These are phyloP conservation scores for Anomalospiza imberbis DNA, from an alignment of 2,797 vertebrate genomes.

Conservation along the genomic window DNA sequence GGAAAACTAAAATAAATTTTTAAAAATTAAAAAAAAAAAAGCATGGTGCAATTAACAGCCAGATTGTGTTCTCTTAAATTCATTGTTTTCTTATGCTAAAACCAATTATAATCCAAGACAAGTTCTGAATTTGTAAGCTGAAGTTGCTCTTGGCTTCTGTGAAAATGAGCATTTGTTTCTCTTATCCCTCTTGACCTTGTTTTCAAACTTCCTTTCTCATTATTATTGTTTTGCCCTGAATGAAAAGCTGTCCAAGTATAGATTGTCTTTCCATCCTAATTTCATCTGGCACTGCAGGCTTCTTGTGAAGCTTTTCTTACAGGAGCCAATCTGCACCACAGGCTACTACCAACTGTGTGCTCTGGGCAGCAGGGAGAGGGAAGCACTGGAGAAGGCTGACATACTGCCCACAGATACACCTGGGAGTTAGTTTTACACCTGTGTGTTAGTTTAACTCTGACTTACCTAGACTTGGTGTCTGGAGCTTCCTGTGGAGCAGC, in stretches of 20 bases:
- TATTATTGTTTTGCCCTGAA: neutral
- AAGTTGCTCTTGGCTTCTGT: neutral
- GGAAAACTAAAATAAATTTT: neutral
- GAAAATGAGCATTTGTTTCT: neutral
- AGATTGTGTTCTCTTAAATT: neutral
- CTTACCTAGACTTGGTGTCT: neutral
- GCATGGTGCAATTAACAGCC: neutral
- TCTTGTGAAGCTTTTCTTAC: neutral
- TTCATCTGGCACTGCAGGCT: neutral
- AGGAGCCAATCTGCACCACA: neutral
- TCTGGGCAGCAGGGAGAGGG: neutral
- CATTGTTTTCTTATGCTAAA: neutral
- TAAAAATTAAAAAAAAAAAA: too few species aligned
- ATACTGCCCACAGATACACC: neutral
- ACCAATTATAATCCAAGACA: neutral
- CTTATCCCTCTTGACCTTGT: neutral
- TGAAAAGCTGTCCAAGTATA: neutral
- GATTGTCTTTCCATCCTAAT: neutral
- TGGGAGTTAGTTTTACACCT: neutral
- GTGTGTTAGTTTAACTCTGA: neutral
- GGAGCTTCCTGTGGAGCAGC: neutral
- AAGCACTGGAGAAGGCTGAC: neutral
- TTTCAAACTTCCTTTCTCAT: neutral
- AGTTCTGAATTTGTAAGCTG: neutral
- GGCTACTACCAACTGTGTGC: neutral